Base-by-base conservation (phyloP, 2,888 invertebrate species). In the Papilio protenor region DNA sequence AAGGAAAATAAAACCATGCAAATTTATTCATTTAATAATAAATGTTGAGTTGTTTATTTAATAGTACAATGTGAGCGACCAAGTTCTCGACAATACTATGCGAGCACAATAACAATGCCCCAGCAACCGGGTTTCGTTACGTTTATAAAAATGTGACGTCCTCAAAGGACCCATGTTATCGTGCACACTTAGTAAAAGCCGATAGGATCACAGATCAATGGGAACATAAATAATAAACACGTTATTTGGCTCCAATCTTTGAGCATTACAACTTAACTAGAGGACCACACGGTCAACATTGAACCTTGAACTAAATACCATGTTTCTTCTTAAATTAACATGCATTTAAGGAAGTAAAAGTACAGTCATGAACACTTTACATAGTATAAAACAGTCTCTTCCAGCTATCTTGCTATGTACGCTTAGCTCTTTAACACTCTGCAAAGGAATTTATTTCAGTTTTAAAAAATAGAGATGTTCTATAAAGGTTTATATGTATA, bases 171-270 rank as follows among this genome's bases (percentile, higher is more conserved):
- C 8, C 40, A n/a, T 18, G 1, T 64, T 66, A 66, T 66, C 5
- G 40, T 66, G 66, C 18, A n/a, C 40, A 10, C n/a, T 27, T 66
- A 66, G 66, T 40, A 66, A 75, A 77, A 55, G 78, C 79, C 77
- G 77, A 80, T 80, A 84, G 79, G 84, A 88, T 89, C 88, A 89
- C 89, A 89, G 88, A 88, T 88, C 84, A 85, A 84, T 81, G 81
- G 79, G 75, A 81, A 76, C 79, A 81, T 76, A 78, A 75, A 78
- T 78, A 78, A 81, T 77, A 77, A 77, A 82, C 73, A 73, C 78
- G 81, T 85, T 84, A 59, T 86, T 88, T 87, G 87, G 87, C 86
- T 87, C 86, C 81, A 84, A 82, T 85, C 86, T 87, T 89, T 88
- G 88, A 89, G 88, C 88, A 83, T 83, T 78, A 80, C 77, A 79